Base-by-base conservation (phyloP, 1,140 invertebrate genomes). In the Dolichoris vasculosae region DNA sequence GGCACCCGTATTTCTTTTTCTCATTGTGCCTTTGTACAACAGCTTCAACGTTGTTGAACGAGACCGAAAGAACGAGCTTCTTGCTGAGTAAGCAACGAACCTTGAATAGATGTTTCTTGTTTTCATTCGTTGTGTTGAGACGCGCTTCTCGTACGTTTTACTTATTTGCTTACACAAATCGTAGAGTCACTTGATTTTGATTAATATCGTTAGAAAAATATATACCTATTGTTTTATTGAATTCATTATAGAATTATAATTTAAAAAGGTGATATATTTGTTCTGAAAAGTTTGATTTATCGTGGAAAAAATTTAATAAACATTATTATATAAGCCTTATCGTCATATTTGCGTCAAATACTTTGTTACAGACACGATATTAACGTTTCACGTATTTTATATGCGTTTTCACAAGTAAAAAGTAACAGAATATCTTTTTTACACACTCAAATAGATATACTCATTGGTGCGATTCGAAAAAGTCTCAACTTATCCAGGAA, bases 1-100 rank as follows among this genome's bases (percentile, higher is more conserved):
- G 35, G 6, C 15, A 55, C 9, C 20, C 46, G 15, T 59, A 51
- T 46, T 73, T n/a, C 35, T 46, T 43, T 69, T 81, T 55, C 40
- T 48, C 63, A 48, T 48, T 69, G 17, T 23, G 32, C 38, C 43
- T 51, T 35, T 51, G 38, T 64, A 59, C 69, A 75, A 64, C 63
- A 83, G 30, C 59, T 48, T 38, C 8, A 46, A 79, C 63, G 71
- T 59, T 73, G 48, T 38, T 73, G 48, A 73, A 75, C 32, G 32
- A 85, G 38, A 80, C 59, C 15, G 38, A 80, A 71, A 55, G 64
- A 63, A 69, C 20, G n/a, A 80, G 48, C 76, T 80, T 85, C 51
- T 85, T 80, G 83, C 77, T 85, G 83, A 85, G 83, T 80, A 85
- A 85, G 43, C 76, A 80, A n/a, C n/a, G 63, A 55, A 38, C 17